These are phyloP conservation scores for Anabas testudineus DNA, from an alignment of 2,797 vertebrate genomes.

Conservation along the genomic window DNA sequence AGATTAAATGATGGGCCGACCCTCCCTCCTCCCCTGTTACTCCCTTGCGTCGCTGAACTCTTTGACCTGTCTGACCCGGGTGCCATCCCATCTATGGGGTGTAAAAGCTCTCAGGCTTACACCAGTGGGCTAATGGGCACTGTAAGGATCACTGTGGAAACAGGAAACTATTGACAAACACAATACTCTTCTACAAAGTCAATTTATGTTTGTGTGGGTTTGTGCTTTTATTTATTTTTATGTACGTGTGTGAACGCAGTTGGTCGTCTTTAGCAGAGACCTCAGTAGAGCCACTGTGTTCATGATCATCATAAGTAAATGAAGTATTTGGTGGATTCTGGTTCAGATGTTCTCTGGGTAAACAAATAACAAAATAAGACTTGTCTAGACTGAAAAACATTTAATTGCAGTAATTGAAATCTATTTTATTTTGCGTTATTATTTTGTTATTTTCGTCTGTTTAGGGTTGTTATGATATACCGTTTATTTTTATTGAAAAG, in stretches of 20 bases:
- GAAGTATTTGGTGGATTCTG: slow-evolving; percentile 7
- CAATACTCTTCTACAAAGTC: slow-evolving; percentile 6
- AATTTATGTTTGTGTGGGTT: slow-evolving; percentile 22
- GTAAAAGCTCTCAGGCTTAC: slow-evolving; percentile 32
- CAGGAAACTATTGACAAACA: slow-evolving; percentile 33
- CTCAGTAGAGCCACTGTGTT: neutral
- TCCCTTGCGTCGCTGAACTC: slow-evolving; percentile 54
- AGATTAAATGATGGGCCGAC: slow-evolving; percentile 49
- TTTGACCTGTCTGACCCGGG: slow-evolving; percentile 58
- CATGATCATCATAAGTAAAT: slow-evolving; percentile 10
- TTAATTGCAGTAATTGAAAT: neutral
- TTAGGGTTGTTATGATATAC: neutral
- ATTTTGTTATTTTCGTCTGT: neutral
- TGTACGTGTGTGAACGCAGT: neutral
- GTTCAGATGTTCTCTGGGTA: neutral
- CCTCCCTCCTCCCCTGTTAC: slow-evolving; percentile 16
- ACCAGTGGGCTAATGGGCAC: slow-evolving; percentile 6
- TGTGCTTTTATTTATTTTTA: neutral
- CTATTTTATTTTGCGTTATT: neutral
- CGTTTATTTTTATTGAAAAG: no score
- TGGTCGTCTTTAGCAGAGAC: neutral
- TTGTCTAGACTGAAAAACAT: neutral
- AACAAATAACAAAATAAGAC: no score
- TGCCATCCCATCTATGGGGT: slow-evolving; percentile 18
- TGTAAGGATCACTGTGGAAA: slow-evolving; percentile 10